Percentiles rank a stretch among this genome's conserved stretches.
phyloP scores from a whole-genome alignment of 2,888 invertebrate species.

The Cephus sareptanus region DNA sequence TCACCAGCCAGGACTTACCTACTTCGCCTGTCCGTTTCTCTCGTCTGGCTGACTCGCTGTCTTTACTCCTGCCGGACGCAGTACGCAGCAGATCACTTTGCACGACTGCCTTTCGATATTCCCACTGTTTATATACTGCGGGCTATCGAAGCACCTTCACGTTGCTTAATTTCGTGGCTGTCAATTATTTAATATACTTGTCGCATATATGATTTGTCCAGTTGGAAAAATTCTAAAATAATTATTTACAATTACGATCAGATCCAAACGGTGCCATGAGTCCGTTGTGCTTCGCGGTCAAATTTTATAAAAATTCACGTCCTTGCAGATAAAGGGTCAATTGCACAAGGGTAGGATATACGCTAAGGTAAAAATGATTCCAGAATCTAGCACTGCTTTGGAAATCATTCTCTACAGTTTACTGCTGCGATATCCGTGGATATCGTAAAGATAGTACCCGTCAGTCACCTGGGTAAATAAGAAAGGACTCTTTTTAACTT shows the following conservation, averaged over 20 bases:
- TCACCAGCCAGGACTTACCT: background rate
- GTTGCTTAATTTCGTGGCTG: background rate
- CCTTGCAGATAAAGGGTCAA: background rate
- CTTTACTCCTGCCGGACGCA: conserved; percentile 26
- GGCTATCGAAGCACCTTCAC: background rate
- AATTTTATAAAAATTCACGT: background rate
- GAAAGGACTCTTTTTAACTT: background rate
- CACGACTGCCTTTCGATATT: background rate
- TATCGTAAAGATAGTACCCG: background rate
- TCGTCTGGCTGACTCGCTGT: background rate
- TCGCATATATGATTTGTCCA: background rate
- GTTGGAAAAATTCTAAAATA: background rate
- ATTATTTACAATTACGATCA: background rate
- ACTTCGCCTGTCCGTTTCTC: background rate
- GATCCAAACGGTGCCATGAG: background rate
- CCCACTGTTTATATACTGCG: background rate
- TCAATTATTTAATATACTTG: background rate
- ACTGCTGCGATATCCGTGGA: background rate
- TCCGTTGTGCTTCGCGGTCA: background rate
- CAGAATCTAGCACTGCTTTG: background rate
- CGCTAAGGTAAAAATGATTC: background rate
- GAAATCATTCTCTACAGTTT: background rate
- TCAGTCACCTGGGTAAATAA: background rate
- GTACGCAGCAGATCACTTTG: conserved; percentile 32
- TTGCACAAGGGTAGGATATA: background rate